Percentiles rank a stretch among this genome's conserved stretches.
These are phyloP conservation scores for Holcopasites calliopsidis DNA, from an alignment of 1,140 invertebrate species.

Conservation along the genomic window DNA sequence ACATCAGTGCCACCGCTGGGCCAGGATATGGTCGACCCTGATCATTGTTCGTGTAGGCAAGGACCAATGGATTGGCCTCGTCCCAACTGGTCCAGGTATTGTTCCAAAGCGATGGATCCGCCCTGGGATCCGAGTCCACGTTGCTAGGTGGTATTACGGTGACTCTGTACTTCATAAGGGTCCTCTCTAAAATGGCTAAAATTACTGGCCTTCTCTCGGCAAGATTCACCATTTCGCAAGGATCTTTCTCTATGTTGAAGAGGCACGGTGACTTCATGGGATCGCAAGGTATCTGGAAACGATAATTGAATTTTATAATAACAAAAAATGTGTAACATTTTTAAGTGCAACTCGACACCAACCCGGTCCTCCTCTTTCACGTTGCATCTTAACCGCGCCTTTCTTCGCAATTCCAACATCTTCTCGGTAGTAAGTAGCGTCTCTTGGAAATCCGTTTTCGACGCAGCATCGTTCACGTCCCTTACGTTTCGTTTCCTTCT, in stretches of 20 bases:
- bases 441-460: constrained; percentile 40
- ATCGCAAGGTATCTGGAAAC: constrained; percentile 77
- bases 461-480: constrained; percentile 39
- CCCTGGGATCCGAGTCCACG: constrained; percentile 78
- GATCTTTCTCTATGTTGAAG: constrained; percentile 87
- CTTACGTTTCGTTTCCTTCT: constrained; percentile 26
- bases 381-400: constrained; percentile 77
- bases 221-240: constrained; percentile 88
- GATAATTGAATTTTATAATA: background rate
- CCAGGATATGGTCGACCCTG: background rate
- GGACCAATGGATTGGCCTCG: constrained; percentile 68
- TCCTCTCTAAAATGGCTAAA: constrained; percentile 76
- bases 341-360: no score
- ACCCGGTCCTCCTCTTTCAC: constrained; percentile 59
- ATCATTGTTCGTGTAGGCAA: background rate
- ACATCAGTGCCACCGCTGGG: constrained; percentile 39
- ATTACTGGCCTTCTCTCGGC: constrained; percentile 77
- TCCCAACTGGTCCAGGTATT: constrained; percentile 82
- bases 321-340: no score
- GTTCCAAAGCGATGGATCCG: constrained; percentile 81
- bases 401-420: constrained; percentile 72
- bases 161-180: constrained; percentile 76
- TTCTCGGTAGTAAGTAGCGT: constrained; percentile 69
- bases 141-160: constrained; percentile 80
- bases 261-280: constrained; percentile 83